phyloP scores from a whole-genome alignment of 2,888 invertebrate species.

The Mesorhabditis spiculigera region DNA sequence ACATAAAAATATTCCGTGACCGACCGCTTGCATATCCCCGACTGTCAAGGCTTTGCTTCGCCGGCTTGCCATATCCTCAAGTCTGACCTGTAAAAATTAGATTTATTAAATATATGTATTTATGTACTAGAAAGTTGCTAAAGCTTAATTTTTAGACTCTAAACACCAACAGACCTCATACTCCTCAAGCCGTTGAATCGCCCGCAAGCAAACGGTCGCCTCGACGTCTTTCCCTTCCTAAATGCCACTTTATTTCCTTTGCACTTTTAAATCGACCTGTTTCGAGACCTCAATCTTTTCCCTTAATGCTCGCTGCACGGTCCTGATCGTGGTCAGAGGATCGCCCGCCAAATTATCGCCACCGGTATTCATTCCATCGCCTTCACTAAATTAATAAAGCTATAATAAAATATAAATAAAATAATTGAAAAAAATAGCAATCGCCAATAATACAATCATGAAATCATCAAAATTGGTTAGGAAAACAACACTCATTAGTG shows the following conservation, averaged over 20 bases:
- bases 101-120: neutral
- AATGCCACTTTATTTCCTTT: too few species aligned
- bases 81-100: slow-evolving; percentile 15
- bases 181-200: slow-evolving; percentile 43
- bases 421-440: too few species aligned
- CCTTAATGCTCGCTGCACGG: slow-evolving; percentile 37
- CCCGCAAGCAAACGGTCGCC: slow-evolving; percentile 40
- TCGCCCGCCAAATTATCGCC: slow-evolving; percentile 28
- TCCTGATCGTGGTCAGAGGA: slow-evolving; percentile 40
- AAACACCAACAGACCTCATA: slow-evolving; percentile 31
- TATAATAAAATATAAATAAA: too few species aligned
- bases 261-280: slow-evolving; percentile 16
- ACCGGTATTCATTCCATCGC: slow-evolving; percentile 39
- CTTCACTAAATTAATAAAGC: slow-evolving; percentile 33
- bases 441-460: too few species aligned
- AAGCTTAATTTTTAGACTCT: too few species aligned
- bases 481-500: neutral
- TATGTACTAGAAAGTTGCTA: too few species aligned
- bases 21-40: slow-evolving; percentile 24
- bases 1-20: too few species aligned
- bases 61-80: slow-evolving; percentile 34
- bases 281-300: slow-evolving; percentile 31
- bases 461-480: too few species aligned
- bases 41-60: slow-evolving; percentile 31
- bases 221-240: slow-evolving; percentile 35